phyloP scores from a whole-genome alignment of 2,888 invertebrate genomes.

The Scrobipalpa atriplicella region DNA sequence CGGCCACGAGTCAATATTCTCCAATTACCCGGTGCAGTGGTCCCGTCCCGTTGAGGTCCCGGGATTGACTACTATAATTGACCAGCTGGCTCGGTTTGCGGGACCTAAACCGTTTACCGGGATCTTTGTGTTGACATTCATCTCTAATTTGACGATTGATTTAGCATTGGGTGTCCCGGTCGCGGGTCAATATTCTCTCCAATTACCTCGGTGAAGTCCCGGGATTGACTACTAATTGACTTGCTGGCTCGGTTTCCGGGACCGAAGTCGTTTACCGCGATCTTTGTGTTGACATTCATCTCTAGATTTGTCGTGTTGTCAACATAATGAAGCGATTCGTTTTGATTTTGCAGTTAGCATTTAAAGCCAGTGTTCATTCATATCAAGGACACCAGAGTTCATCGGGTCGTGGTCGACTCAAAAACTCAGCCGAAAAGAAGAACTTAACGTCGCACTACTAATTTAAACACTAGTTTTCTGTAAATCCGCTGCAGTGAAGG shows the following conservation, averaged over 20 bases:
- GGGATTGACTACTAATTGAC: slow-evolving; percentile 22
- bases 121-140: neutral
- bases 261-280: neutral
- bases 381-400: too few species aligned
- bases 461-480: too few species aligned
- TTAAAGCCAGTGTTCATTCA: too few species aligned
- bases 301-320: too few species aligned
- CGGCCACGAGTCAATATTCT: neutral
- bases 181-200: neutral
- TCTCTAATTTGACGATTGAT: neutral
- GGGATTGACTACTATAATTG: slow-evolving; percentile 23
- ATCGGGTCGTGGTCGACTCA: too few species aligned
- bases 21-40: slow-evolving; percentile 34
- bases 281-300: neutral
- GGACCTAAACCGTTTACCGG: neutral
- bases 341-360: too few species aligned
- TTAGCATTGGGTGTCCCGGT: neutral
- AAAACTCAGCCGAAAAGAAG: too few species aligned
- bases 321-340: too few species aligned
- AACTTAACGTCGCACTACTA: too few species aligned
- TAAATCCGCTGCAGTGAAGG: too few species aligned
- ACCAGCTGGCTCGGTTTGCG: neutral
- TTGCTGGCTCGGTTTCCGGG: neutral
- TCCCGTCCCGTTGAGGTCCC: neutral
- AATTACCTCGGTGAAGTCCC: neutral